Percentiles rank a stretch among this genome's conserved stretches.
phyloP scores from a whole-genome alignment of 2,797 vertebrate species.

The Lutjanus campechanus region DNA sequence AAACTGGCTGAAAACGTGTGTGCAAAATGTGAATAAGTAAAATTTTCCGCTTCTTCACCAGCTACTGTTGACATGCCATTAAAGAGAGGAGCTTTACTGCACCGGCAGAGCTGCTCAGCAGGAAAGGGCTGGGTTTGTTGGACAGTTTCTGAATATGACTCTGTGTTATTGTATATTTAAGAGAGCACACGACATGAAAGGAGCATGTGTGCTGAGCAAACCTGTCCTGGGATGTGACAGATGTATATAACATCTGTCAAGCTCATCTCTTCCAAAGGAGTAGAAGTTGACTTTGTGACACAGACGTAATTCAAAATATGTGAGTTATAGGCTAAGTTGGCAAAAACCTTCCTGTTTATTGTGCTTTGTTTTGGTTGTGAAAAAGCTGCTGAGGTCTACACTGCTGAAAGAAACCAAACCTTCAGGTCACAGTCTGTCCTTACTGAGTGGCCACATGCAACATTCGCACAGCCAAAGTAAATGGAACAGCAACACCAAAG shows the following conservation, averaged over 20 bases:
- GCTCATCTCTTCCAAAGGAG: background rate
- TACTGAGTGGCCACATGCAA: slow-evolving; percentile 36
- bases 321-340: slow-evolving; percentile 11
- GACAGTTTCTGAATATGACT: background rate
- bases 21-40: slow-evolving; percentile 36
- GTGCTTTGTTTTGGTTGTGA: slow-evolving; percentile 35
- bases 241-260: background rate
- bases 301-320: background rate
- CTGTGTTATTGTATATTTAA: background rate
- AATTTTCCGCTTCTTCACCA: slow-evolving; percentile 40
- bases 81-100: slow-evolving; percentile 29
- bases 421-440: slow-evolving; percentile 47
- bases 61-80: slow-evolving; percentile 52
- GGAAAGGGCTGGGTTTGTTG: slow-evolving; percentile 12
- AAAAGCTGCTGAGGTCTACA: slow-evolving; percentile 23
- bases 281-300: slow-evolving; percentile 5
- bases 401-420: slow-evolving; percentile 30
- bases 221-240: background rate
- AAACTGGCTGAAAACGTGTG: slow-evolving; percentile 41
- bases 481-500: slow-evolving; percentile 55
- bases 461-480: slow-evolving; percentile 61
- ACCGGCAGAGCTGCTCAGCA: slow-evolving; percentile 11
- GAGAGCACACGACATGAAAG: slow-evolving; percentile 16
- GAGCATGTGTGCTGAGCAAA: slow-evolving; percentile 8
- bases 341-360: slow-evolving; percentile 1